Evolutionary conservation across 2,888 invertebrate species (phyloP).

Genomic region (Eretmocerus hayati): DNA sequence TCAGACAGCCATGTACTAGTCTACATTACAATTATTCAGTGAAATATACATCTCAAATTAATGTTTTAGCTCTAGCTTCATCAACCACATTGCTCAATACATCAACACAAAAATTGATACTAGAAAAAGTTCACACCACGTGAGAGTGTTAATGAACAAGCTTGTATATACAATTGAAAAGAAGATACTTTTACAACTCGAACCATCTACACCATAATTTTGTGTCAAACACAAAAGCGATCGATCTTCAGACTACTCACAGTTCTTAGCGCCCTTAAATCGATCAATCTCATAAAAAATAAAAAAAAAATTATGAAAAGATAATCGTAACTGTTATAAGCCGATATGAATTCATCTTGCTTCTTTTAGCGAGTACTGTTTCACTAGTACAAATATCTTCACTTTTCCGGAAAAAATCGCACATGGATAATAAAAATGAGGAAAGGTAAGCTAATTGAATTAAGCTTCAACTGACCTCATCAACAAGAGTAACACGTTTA

Average conservation of each 20-base stretch:
- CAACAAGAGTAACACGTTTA: slow-evolving; percentile 12
- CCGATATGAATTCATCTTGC: slow-evolving; percentile 14
- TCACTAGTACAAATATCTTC: slow-evolving; percentile 11
- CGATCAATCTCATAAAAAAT: slow-evolving; percentile 7
- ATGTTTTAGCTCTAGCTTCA: slow-evolving; percentile 11
- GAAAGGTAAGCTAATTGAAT: slow-evolving; percentile 19
- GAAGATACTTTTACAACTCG: slow-evolving; percentile 15
- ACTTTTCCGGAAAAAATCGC: slow-evolving; percentile 8
- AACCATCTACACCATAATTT: slow-evolving; percentile 11
- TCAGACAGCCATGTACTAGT: slow-evolving; percentile 21
- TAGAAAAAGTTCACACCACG: slow-evolving; percentile 18
- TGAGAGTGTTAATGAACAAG: slow-evolving; percentile 23
- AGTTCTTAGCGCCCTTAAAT: slow-evolving; percentile 9
- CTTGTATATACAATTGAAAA: slow-evolving; percentile 24
- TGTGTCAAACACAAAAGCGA: too few species aligned
- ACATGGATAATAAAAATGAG: slow-evolving; percentile 21
- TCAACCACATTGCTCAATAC: slow-evolving; percentile 7
- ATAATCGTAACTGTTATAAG: slow-evolving; percentile 4
- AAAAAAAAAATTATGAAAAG: background rate
- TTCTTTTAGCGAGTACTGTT: slow-evolving; percentile 8
- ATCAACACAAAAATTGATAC: slow-evolving; percentile 8
- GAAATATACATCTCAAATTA: slow-evolving; percentile 22
- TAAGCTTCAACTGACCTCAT: slow-evolving; percentile 21
- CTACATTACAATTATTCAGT: slow-evolving; percentile 20
- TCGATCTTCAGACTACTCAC: background rate